Conservation (phyloP, 2,797 vertebrate genomes). For the Anableps anableps region DNA sequence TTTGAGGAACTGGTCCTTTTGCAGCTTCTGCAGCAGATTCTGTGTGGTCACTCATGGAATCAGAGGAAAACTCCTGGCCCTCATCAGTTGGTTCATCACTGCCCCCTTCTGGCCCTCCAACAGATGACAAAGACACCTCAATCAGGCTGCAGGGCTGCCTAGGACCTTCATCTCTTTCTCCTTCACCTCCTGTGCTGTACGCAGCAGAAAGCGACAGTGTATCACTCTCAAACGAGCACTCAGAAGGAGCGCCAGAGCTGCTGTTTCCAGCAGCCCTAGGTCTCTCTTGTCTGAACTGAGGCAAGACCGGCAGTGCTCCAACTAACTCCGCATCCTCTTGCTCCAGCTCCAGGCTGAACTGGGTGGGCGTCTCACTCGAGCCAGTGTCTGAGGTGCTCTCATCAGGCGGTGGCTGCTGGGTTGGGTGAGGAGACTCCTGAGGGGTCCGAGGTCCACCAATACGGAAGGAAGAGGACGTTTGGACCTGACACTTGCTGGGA, state of each 20-base stretch:
- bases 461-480: constrained; percentile 89
- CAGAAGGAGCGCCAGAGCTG: constrained; percentile 82
- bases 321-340: constrained; percentile 52
- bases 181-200: constrained; percentile 47
- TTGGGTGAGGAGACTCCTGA: constrained; percentile 46
- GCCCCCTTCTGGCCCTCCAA: constrained; percentile 65
- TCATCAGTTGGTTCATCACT: constrained; percentile 77
- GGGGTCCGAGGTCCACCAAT: constrained; percentile 79
- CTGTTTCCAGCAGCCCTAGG: constrained; percentile 50
- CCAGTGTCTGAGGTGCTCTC: constrained; percentile 78
- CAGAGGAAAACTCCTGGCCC: constrained; percentile 80
- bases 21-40: constrained; percentile 60
- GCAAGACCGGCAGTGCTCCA: constrained; percentile 28
- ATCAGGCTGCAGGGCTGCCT: constrained; percentile 70
- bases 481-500: constrained; percentile 89
- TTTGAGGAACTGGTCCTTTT: not conserved
- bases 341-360: constrained; percentile 80
- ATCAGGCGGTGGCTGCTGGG: constrained; percentile 45
- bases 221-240: constrained; percentile 83
- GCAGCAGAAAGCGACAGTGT: constrained; percentile 72
- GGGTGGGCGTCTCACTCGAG: constrained; percentile 79
- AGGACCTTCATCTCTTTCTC: constrained; percentile 9
- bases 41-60: constrained; percentile 85
- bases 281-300: constrained; percentile 26
- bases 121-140: constrained; percentile 80